These are phyloP conservation scores for Euwallacea fornicatus DNA, from an alignment of 1,140 invertebrate species.

Conservation along the genomic window DNA sequence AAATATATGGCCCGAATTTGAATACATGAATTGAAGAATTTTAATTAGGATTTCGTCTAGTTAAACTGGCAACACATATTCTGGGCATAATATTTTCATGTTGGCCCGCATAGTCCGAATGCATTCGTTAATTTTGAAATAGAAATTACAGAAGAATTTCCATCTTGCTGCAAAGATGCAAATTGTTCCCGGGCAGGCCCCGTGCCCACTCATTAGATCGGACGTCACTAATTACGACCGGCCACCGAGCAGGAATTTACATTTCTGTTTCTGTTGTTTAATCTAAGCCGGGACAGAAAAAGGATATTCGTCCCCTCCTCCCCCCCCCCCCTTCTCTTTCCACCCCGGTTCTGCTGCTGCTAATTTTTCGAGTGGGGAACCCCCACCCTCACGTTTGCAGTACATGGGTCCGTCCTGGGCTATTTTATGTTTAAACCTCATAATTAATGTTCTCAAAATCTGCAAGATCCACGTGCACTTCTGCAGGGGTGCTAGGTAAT, in stretches of 20 bases:
- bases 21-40: conserved; percentile 19
- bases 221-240: conserved; percentile 43
- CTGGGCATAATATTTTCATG: conserved; percentile 33
- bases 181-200: conserved; percentile 36
- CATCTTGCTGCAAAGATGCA: conserved; percentile 40
- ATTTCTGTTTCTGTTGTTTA: conserved; percentile 41
- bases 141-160: conserved; percentile 44
- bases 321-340: neutral
- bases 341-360: conserved; percentile 14
- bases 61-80: conserved; percentile 29
- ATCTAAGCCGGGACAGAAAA: conserved; percentile 37
- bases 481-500: no score
- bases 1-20: no score
- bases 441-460: no score
- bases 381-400: neutral
- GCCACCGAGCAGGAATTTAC: conserved; percentile 39
- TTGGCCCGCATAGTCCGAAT: conserved; percentile 35
- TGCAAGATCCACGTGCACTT: no score
- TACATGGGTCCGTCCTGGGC: no score
- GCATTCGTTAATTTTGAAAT: conserved; percentile 44
- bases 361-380: conserved; percentile 30
- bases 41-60: conserved; percentile 31
- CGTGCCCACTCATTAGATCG: conserved; percentile 44
- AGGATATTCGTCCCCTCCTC: conserved; percentile 22
- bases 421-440: no score